phyloP scores from a whole-genome alignment of 2,888 invertebrate genomes.

The Abscondita cerata region DNA sequence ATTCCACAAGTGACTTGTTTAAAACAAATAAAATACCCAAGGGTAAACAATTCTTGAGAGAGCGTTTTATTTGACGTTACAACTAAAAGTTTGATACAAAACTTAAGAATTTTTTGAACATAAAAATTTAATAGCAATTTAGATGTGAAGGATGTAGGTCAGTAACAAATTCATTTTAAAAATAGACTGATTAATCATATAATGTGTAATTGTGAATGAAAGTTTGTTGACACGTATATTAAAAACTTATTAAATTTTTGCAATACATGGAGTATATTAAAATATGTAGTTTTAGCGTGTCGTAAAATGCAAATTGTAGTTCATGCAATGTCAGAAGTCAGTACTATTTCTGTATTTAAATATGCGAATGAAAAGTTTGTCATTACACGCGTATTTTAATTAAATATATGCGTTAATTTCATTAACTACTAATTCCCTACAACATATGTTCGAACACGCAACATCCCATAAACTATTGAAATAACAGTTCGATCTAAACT shows the following conservation, averaged over 20 bases:
- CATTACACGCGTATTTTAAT: slow-evolving; percentile 34
- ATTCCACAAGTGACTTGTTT: background rate
- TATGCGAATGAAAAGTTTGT: slow-evolving; percentile 27
- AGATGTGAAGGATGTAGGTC: slow-evolving; percentile 7
- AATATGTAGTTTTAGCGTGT: slow-evolving; percentile 27
- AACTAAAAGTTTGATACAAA: slow-evolving; percentile 3
- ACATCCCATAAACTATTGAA: slow-evolving; percentile 13
- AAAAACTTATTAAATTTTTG: slow-evolving; percentile 27
- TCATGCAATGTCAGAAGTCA: slow-evolving; percentile 29
- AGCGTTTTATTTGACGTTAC: slow-evolving; percentile 4
- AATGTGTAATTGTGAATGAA: slow-evolving; percentile 1
- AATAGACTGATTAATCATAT: no score
- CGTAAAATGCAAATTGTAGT: slow-evolving; percentile 35
- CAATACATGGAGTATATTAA: slow-evolving; percentile 25
- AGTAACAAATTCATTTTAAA: background rate
- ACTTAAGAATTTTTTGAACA: background rate
- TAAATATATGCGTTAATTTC: slow-evolving; percentile 40
- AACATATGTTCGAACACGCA: slow-evolving; percentile 30
- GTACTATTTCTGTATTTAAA: slow-evolving; percentile 28
- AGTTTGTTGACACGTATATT: slow-evolving; percentile 12
- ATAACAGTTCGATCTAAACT: background rate
- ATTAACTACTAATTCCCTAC: slow-evolving; percentile 33
- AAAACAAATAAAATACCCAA: slow-evolving; percentile 5
- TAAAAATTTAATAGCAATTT: slow-evolving; percentile 9
- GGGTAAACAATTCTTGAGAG: background rate